Evolutionary conservation across 2,113 vertebrate genomes (phyloP).

Genomic region (Calidris pugnax): DNA sequence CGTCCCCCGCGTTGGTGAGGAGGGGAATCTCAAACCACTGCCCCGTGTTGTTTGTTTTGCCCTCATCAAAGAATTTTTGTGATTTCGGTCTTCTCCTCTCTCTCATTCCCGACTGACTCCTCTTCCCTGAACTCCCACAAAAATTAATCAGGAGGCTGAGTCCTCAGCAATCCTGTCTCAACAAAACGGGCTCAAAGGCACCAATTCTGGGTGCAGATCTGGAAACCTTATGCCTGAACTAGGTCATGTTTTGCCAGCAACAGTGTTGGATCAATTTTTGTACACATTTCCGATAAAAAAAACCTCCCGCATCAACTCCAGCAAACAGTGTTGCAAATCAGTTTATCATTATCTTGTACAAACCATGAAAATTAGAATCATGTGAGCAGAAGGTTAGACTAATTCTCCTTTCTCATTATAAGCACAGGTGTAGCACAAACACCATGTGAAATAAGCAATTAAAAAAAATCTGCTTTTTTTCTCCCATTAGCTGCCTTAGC

Average conservation of each 20-base stretch:
- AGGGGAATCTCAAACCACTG: background rate
- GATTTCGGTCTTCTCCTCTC: background rate
- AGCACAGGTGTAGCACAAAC: constrained; percentile 90
- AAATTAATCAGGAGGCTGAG: constrained; percentile 34
- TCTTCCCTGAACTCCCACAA: background rate
- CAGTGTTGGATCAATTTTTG: constrained; percentile 38
- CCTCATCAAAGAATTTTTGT: background rate
- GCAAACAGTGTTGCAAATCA: constrained; percentile 73
- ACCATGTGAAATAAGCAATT: constrained; percentile 93
- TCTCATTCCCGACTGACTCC: background rate
- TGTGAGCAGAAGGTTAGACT: constrained; percentile 87
- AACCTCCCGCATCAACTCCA: background rate
- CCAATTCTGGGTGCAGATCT: rapidly evolving
- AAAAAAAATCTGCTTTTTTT: constrained; percentile 79
- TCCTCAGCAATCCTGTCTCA: background rate
- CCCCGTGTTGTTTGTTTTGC: background rate
- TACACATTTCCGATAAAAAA: constrained; percentile 51
- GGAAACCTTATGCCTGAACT: background rate
- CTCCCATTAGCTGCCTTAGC: constrained; percentile 86
- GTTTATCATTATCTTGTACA: constrained; percentile 81
- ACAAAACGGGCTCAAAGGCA: background rate
- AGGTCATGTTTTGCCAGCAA: constrained; percentile 17
- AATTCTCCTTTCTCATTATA: constrained; percentile 92
- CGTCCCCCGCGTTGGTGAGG: background rate
- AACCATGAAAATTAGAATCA: constrained; percentile 84